Evolutionary conservation across 2,113 vertebrate genomes (phyloP).

Genomic region (Jacana jacana): DNA sequence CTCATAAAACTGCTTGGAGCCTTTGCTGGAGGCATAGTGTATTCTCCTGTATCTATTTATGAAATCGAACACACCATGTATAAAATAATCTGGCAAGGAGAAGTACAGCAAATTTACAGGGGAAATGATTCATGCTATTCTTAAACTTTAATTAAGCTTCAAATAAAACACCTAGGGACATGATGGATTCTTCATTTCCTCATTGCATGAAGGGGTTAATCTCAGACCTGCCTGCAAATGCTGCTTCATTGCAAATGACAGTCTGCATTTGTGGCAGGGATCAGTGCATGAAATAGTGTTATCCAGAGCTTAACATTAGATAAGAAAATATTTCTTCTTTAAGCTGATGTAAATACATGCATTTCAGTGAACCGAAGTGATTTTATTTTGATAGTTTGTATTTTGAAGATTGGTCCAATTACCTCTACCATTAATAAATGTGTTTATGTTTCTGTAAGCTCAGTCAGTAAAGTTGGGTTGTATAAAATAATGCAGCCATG

Average conservation of each 20-base stretch:
- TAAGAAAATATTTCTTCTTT: background rate
- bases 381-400: background rate
- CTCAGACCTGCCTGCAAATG: background rate
- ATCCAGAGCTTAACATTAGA: background rate
- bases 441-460: background rate
- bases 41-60: background rate
- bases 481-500: background rate
- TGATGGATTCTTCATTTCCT: background rate
- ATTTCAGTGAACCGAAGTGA: background rate
- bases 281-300: background rate
- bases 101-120: background rate
- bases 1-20: background rate
- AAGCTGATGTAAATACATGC: background rate
- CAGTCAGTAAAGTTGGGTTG: background rate
- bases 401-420: background rate
- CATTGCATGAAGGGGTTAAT: background rate
- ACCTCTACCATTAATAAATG: background rate
- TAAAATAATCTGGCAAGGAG: background rate
- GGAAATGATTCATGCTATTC: background rate
- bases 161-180: background rate
- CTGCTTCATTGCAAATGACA: background rate
- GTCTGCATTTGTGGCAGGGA: background rate
- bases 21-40: background rate
- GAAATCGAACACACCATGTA: background rate
- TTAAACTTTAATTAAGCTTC: background rate